A percentile compares a stretch with the other conserved stretches of the same genome.
phyloP scores from a whole-genome alignment of 2,888 invertebrate genomes.

The Agrotis ipsilon region DNA sequence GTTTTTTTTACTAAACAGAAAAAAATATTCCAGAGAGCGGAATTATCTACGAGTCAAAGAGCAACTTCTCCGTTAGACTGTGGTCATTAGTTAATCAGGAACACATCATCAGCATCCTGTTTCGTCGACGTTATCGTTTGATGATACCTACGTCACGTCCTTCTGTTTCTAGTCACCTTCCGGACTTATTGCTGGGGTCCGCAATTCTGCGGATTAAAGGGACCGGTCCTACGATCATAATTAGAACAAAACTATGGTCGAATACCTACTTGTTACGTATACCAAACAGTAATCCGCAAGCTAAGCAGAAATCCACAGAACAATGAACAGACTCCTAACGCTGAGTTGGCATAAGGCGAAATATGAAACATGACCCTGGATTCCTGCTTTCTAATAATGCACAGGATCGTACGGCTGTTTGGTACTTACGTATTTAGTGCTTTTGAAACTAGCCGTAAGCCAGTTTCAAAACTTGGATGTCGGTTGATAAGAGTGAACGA shows the following conservation, averaged over 20 bases:
- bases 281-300: too few relatives aligned
- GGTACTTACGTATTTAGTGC: too few relatives aligned
- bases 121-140: constrained; percentile 45
- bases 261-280: background rate
- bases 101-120: constrained; percentile 69
- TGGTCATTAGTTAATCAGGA: constrained; percentile 70
- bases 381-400: background rate
- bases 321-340: too few relatives aligned
- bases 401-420: too few relatives aligned
- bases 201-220: too few relatives aligned
- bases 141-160: constrained; percentile 42
- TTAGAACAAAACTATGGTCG: background rate
- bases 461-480: too few relatives aligned
- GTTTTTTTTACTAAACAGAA: constrained; percentile 9
- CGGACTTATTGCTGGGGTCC: constrained; percentile 3
- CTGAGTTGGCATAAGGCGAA: too few relatives aligned
- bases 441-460: too few relatives aligned
- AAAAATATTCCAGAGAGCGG: constrained; percentile 1
- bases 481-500: too few relatives aligned
- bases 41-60: constrained; percentile 57
- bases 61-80: constrained; percentile 68
- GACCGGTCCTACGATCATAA: constrained; percentile 7
- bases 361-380: too few relatives aligned
- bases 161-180: constrained; percentile 28
- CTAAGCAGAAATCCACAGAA: too few relatives aligned